Evolutionary conservation across 2,888 invertebrate genomes (phyloP), one percentile per base, ranked within the genome.

Genomic region (Macrophya annulata): DNA sequence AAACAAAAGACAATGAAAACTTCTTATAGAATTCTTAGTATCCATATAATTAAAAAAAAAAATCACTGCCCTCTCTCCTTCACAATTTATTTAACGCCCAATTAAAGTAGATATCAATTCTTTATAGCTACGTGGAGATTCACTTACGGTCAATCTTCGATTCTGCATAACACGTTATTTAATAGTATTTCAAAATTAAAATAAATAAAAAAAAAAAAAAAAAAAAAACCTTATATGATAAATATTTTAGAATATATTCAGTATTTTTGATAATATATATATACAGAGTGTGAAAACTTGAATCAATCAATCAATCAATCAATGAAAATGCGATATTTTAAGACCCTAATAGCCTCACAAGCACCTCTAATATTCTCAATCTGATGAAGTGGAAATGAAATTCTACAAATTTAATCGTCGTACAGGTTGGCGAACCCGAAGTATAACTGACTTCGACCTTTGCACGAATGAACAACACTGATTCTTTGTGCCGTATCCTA

Each of bases 91-190:
- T 51, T n/a, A n/a, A 6, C 17, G n/a, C 51, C 51, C n/a, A 8
- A 51, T 51, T 5, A n/a, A 51, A 15, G 17, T 51, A 51, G 17
- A 15, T 51, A 51, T 17, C 15, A 17, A 51, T 51, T 51, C 15
- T 51, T 5, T n/a, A 55, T n/a, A 55, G n/a, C 55, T n/a, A n/a
- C 55, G 55, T 31, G 31, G 17, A 55, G n/a, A 55, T 37, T 17
- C 15, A 68, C 68, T 68, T 37, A 68, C 68, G 17, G 68, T 68
- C 37, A 68, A 68, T 37, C 68, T 25, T 68, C 37, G 68, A 37
- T 37, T 12, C 68, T 31, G 68, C 68, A 68, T 68, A 21, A 8
- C 55, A 12, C 48, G 55, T 55, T 15, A 37, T 37, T 31, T n/a
- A n/a, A 15, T 68, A 10, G 4, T 12, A 15, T 68, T 37, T 9